phyloP scores from a whole-genome alignment of 1,140 invertebrate species.

The Caenorhabditis remanei region DNA sequence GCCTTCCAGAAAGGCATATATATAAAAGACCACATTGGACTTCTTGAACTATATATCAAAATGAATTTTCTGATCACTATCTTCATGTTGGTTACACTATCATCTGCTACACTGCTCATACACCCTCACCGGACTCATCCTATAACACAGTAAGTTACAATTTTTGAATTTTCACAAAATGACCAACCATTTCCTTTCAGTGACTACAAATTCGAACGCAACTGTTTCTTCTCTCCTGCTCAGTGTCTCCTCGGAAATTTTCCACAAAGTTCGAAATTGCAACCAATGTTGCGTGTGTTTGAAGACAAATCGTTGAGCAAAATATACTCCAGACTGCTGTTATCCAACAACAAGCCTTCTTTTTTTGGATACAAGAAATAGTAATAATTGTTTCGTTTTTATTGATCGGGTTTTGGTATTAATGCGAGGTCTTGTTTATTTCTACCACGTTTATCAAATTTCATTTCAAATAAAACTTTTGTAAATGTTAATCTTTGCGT shows the following conservation, averaged over 20 bases:
- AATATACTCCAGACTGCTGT: background rate
- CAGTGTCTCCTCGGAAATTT: slow-evolving; percentile 3
- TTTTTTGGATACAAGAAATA: slow-evolving; percentile 22
- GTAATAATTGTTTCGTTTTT: background rate
- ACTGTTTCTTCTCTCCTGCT: slow-evolving; percentile 12
- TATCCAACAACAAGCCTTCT: background rate
- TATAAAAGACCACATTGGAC: too few species aligned
- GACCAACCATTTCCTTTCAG: background rate
- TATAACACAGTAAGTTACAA: background rate
- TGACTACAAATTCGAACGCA: background rate
- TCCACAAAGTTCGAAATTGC: background rate
- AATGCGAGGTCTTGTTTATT: too few species aligned
- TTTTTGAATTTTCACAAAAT: background rate
- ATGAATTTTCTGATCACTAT: background rate
- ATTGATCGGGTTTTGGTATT: background rate
- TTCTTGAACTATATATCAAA: too few species aligned
- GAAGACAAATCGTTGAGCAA: slow-evolving; percentile 4
- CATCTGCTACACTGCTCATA: background rate
- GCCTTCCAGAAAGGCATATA: background rate
- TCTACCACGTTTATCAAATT: too few species aligned
- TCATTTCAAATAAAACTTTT: too few species aligned
- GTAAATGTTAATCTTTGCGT: too few species aligned
- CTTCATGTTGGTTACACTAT: background rate
- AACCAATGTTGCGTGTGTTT: background rate
- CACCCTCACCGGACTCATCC: background rate